These are phyloP conservation scores for Pelecanus crispus DNA, from an alignment of 2,113 vertebrate species.

Conservation along the genomic window DNA sequence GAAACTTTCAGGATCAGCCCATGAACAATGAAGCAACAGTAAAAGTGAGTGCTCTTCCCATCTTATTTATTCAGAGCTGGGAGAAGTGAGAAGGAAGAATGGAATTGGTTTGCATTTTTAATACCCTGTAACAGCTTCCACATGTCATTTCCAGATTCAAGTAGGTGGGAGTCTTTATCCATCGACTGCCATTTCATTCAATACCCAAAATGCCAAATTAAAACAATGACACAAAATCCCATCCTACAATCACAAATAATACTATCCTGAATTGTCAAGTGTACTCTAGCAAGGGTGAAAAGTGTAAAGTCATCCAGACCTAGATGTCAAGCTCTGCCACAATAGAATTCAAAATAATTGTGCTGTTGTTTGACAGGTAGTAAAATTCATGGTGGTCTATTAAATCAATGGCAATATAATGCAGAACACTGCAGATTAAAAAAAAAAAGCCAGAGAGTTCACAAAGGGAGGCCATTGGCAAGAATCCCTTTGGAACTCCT, in stretches of 20 bases:
- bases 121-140: neutral
- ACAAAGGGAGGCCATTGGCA: slow-evolving; percentile 13
- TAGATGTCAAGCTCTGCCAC: slow-evolving; percentile 47
- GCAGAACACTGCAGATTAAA: slow-evolving; percentile 49
- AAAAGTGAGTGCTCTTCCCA: neutral
- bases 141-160: neutral
- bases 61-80: neutral
- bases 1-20: neutral
- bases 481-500: slow-evolving; percentile 32
- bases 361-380: slow-evolving; percentile 60
- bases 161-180: neutral
- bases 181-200: neutral
- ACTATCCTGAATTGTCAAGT: neutral
- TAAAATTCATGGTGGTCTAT: slow-evolving; percentile 60
- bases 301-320: slow-evolving; percentile 33
- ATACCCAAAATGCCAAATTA: neutral
- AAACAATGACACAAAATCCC: neutral
- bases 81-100: neutral
- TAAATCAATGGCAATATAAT: slow-evolving; percentile 67
- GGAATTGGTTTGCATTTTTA: neutral
- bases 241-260: neutral
- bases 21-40: fast-evolving
- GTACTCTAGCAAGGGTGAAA: slow-evolving; percentile 18
- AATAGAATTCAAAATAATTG: slow-evolving; percentile 62
- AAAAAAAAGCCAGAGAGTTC: slow-evolving; percentile 17